Conservation (phyloP, 2,888 invertebrate genomes). For the Arge pagana region DNA sequence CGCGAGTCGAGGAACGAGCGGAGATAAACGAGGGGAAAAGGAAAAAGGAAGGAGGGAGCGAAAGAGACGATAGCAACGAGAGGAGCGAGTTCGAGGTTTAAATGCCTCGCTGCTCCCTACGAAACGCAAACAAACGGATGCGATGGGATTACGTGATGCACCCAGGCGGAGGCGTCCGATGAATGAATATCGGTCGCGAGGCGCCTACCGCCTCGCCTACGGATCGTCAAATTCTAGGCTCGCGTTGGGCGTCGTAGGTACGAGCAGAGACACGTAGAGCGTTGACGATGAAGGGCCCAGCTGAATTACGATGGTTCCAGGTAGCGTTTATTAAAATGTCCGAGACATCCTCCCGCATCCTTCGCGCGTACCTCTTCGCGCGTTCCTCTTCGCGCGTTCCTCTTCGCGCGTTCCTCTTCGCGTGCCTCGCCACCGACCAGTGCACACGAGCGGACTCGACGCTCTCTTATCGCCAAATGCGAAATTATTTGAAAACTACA, state of each 20-base stretch:
- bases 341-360: conserved; percentile 12
- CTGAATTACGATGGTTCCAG: conserved; percentile 6
- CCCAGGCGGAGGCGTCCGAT: not conserved
- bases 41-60: no score
- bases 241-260: not conserved
- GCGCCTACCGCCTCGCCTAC: not conserved
- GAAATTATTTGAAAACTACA: no score
- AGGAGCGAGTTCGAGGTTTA: no score
- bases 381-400: no score
- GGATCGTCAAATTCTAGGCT: not conserved
- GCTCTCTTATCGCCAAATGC: no score
- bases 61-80: no score
- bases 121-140: not conserved
- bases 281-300: not conserved
- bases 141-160: conserved; percentile 2
- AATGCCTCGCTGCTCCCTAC: not conserved
- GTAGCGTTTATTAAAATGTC: conserved; percentile 10
- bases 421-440: no score
- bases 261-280: conserved; percentile 4
- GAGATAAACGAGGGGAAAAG: no score
- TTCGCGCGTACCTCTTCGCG: no score
- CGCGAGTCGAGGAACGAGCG: no score
- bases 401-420: no score
- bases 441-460: no score
- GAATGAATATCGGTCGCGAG: conserved; percentile 6